Evolutionary conservation across 2,888 invertebrate species (phyloP).

Genomic region (Drosophila infuscata): DNA sequence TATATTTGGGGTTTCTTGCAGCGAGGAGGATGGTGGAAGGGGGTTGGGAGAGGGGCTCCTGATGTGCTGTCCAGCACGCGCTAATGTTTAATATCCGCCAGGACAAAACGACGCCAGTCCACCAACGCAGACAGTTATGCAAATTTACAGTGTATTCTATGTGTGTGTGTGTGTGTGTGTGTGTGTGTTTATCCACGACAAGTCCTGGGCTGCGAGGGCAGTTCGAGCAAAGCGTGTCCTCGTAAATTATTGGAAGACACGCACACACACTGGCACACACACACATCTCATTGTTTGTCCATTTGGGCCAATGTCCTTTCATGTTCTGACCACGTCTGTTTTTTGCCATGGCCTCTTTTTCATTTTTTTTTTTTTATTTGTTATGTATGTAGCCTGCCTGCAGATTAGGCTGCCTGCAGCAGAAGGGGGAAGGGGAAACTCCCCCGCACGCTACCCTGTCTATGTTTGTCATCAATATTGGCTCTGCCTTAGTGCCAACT

Average conservation of each 20-base stretch:
- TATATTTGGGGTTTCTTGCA: slow-evolving; percentile 61
- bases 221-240: slow-evolving; percentile 70
- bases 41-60: slow-evolving; percentile 3
- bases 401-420: slow-evolving; percentile 45
- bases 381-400: slow-evolving; percentile 26
- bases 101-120: slow-evolving; percentile 29
- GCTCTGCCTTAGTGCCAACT: slow-evolving; percentile 48
- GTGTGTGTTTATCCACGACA: slow-evolving; percentile 55
- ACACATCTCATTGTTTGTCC: slow-evolving; percentile 53
- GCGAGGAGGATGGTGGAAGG: background rate
- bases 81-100: slow-evolving; percentile 78
- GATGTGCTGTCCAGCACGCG: slow-evolving; percentile 74
- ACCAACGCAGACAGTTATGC: slow-evolving; percentile 76
- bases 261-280: slow-evolving; percentile 29
- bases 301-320: slow-evolving; percentile 80
- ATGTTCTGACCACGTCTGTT: slow-evolving; percentile 41
- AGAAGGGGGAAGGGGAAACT: background rate
- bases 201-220: slow-evolving; percentile 49
- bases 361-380: background rate
- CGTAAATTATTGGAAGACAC: slow-evolving; percentile 69
- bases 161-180: slow-evolving; percentile 49
- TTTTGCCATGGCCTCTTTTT: slow-evolving; percentile 64
- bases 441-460: background rate
- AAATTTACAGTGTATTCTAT: slow-evolving; percentile 73
- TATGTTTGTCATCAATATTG: slow-evolving; percentile 75